phyloP scores from a whole-genome alignment of 2,888 invertebrate species.

The Apodemia duryi region DNA sequence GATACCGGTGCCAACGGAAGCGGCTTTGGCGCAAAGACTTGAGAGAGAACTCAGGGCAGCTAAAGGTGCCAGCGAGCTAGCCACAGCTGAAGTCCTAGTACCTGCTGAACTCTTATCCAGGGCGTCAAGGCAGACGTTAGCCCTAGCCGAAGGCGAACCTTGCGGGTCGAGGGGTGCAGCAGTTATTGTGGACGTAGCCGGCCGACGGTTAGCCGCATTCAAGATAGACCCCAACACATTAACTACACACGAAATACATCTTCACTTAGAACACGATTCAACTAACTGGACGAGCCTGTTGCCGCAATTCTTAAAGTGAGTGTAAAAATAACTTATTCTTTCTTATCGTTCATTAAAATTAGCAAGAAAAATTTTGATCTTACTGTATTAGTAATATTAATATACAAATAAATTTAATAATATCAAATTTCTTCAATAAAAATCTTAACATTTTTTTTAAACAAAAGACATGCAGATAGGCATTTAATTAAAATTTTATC shows the following conservation, averaged over 20 bases:
- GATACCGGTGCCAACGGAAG: constrained; percentile 78
- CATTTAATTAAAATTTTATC: no score
- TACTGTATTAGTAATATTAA: no score
- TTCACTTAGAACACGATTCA: constrained; percentile 91
- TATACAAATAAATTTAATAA: no score
- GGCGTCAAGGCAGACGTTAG: constrained; percentile 88
- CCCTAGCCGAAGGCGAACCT: constrained; percentile 92
- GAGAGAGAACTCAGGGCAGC: constrained; percentile 89
- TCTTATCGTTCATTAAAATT: no score
- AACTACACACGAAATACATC: constrained; percentile 93
- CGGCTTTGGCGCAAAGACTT: constrained; percentile 85
- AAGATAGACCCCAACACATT: constrained; percentile 92
- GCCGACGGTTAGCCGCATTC: constrained; percentile 88
- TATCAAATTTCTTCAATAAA: no score
- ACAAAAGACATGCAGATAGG: no score
- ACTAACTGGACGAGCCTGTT: constrained; percentile 92
- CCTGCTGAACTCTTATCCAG: constrained; percentile 90
- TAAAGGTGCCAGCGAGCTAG: constrained; percentile 86
- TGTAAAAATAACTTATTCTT: constrained; percentile 36
- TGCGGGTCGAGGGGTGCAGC: constrained; percentile 93
- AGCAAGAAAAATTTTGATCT: no score
- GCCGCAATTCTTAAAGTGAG: constrained; percentile 95
- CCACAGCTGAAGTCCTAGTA: constrained; percentile 90
- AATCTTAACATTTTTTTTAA: no score
- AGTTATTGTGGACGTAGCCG: constrained; percentile 90